Percentiles rank a stretch among this genome's conserved stretches.
These are phyloP conservation scores for Rhynchotus rufescens DNA, from an alignment of 2,797 vertebrate genomes.

Conservation along the genomic window DNA sequence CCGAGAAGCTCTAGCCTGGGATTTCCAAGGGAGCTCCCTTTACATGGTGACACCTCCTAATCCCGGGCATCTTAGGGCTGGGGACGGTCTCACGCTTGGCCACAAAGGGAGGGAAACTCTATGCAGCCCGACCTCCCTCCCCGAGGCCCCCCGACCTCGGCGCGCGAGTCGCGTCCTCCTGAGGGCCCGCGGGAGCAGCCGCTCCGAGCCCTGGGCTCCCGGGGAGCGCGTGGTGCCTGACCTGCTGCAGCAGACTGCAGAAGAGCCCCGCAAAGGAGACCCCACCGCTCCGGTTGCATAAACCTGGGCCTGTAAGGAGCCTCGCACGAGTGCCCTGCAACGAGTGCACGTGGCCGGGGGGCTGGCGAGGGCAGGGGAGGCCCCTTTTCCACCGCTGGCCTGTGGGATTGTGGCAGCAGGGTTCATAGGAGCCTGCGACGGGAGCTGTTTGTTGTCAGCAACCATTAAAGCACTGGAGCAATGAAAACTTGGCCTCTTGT, in stretches of 20 bases:
- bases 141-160: not conserved
- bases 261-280: slow-evolving; percentile 23
- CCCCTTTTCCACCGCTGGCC: not conserved
- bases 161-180: not conserved
- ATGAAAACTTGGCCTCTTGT: slow-evolving; percentile 64
- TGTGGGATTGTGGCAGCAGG: not conserved
- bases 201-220: not conserved
- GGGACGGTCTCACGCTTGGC: not conserved
- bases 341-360: not conserved
- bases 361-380: slow-evolving; percentile 2
- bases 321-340: not conserved
- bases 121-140: not conserved
- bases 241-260: not conserved
- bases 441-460: slow-evolving; percentile 60
- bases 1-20: slow-evolving; percentile 53
- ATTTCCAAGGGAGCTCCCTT: slow-evolving; percentile 42
- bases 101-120: not conserved
- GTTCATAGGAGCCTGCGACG: slow-evolving; percentile 37
- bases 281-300: not conserved
- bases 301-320: not conserved
- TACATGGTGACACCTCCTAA: slow-evolving; percentile 50
- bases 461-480: slow-evolving; percentile 64
- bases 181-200: not conserved
- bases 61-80: slow-evolving; percentile 10
- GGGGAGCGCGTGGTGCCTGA: not conserved